Conservation (phyloP, 2,113 vertebrate genomes). For the Tyto alba region DNA sequence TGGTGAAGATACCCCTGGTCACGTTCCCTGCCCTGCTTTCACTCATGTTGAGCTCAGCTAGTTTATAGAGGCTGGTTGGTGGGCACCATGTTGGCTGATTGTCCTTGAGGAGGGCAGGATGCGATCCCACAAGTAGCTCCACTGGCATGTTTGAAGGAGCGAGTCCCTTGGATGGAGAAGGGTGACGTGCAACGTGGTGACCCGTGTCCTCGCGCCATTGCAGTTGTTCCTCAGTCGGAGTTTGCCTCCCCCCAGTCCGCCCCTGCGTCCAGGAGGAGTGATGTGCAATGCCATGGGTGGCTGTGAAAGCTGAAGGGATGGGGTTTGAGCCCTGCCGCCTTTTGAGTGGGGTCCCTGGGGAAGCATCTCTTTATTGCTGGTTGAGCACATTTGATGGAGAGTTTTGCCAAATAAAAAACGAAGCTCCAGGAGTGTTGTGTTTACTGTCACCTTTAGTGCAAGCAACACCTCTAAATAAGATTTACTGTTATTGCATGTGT, state of each 20-base stretch:
- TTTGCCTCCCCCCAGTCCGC: background rate
- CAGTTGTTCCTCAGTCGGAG: background rate
- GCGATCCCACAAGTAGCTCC: background rate
- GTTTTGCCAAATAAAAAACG: background rate
- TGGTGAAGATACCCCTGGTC: background rate
- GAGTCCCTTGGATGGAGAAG: background rate
- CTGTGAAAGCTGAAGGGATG: background rate
- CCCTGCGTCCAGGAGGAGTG: background rate
- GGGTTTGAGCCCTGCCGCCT: accelerated
- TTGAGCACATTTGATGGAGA: background rate
- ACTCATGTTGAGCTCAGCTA: background rate
- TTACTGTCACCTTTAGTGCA: background rate
- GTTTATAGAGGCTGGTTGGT: background rate
- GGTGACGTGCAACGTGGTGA: background rate
- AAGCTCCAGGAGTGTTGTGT: background rate
- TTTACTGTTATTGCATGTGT: background rate
- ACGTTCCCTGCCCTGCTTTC: background rate
- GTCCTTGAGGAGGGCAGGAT: background rate
- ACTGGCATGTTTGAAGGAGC: background rate
- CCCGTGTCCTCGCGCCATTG: accelerated
- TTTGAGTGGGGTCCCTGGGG: background rate
- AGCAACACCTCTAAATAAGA: background rate
- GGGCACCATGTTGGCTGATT: background rate
- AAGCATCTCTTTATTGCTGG: background rate
- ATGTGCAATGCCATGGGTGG: background rate